These are phyloP conservation scores for Nematostella vectensis DNA, from an alignment of 92 coral and sea anemone species.

Conservation along the genomic window DNA sequence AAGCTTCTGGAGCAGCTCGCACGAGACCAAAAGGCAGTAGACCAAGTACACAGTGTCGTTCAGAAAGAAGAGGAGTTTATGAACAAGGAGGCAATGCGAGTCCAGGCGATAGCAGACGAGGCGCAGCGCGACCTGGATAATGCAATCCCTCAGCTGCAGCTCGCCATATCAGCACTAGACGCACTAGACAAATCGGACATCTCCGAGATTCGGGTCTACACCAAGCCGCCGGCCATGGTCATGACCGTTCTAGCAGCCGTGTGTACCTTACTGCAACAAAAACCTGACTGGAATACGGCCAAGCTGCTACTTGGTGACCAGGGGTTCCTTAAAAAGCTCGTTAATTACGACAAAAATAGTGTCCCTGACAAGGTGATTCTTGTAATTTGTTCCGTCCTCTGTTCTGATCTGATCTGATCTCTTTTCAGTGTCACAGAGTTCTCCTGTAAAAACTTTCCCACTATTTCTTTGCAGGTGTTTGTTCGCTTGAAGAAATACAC, in stretches of 20 bases:
- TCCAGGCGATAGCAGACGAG: conserved; percentile 86
- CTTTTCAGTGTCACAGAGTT: too few relatives aligned
- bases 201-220: conserved; percentile 97
- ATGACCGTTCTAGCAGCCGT: conserved; percentile 95
- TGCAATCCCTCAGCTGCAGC: conserved; percentile 76
- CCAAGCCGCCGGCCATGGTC: conserved; percentile 97
- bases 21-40: conserved; percentile 90
- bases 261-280: conserved; percentile 83
- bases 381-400: conserved; percentile 4
- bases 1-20: conserved; percentile 89
- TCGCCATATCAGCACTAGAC: conserved; percentile 73
- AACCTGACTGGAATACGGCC: conserved; percentile 92
- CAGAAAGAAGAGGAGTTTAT: conserved; percentile 85
- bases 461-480: conserved; percentile 44
- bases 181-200: conserved; percentile 93
- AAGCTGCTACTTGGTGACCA: conserved; percentile 79
- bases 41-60: conserved; percentile 86
- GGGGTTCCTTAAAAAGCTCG: conserved; percentile 84
- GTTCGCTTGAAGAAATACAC: conserved; percentile 78
- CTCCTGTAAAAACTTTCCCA: too few relatives aligned
- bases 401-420: too few relatives aligned
- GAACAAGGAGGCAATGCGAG: conserved; percentile 82
- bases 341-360: conserved; percentile 70
- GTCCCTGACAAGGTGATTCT: conserved; percentile 68
- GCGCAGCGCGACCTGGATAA: conserved; percentile 85